A percentile compares a stretch with the other conserved stretches of the same genome.
These are phyloP conservation scores for Lasius platythorax DNA, from an alignment of 2,888 invertebrate species.

Conservation along the genomic window DNA sequence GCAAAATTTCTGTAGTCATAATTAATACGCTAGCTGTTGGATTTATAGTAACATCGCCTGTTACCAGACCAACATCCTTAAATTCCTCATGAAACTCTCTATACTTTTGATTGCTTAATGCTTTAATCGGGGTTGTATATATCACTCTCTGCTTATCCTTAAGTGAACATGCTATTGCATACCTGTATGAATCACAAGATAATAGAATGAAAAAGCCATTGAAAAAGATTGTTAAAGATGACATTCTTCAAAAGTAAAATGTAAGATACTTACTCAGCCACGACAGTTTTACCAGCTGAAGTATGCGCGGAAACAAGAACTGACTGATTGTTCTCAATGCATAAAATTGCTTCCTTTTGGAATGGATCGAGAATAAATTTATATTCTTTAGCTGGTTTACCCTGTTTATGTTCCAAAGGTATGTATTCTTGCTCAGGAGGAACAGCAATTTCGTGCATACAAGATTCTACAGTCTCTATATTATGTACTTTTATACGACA, in stretches of 20 bases:
- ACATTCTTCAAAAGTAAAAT: not conserved
- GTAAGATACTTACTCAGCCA: constrained; percentile 94
- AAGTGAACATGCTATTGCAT: constrained; percentile 98
- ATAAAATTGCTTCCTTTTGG: constrained; percentile 98
- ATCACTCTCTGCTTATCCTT: constrained; percentile 98
- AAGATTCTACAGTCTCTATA: constrained; percentile 96
- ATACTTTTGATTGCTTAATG: constrained; percentile 99
- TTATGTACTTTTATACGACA: constrained; percentile 95
- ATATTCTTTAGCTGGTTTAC: constrained; percentile 96
- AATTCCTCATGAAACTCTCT: constrained; percentile 99
- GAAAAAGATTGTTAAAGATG: not conserved
- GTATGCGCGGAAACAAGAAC: constrained; percentile 99
- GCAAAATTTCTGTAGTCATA: constrained; percentile 99
- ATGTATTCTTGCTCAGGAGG: constrained; percentile 95
- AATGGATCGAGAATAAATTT: constrained; percentile 98
- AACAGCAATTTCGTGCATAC: constrained; percentile 98
- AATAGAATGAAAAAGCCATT: not conserved
- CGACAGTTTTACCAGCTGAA: constrained; percentile 99
- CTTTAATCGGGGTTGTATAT: constrained; percentile 99
- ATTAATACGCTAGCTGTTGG: constrained; percentile 99
- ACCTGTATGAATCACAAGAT: constrained; percentile 86
- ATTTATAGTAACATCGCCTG: constrained; percentile 99
- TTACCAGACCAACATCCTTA: constrained; percentile 98
- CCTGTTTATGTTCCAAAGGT: constrained; percentile 87
- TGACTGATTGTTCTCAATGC: constrained; percentile 99